Conservation (phyloP, 2,113 vertebrate genomes). For the Sylvilagus bachmani region DNA sequence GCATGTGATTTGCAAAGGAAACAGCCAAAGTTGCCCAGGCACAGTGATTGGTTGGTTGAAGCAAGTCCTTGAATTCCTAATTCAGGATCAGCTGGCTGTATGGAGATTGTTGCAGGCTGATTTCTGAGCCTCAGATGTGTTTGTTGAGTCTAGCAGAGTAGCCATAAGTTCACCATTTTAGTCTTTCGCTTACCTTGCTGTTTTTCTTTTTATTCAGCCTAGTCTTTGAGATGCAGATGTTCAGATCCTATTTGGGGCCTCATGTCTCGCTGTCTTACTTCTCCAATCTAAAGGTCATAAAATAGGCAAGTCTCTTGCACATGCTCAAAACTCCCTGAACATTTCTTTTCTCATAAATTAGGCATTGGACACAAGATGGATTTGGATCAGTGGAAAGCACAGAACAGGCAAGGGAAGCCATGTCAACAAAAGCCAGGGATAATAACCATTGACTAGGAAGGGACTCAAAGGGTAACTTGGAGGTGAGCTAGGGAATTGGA, state of each 20-base stretch:
- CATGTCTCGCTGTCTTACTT: not conserved
- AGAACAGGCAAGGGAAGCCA: not conserved
- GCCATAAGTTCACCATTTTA: not conserved
- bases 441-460: not conserved
- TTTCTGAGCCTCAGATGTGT: not conserved
- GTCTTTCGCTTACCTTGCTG: not conserved
- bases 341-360: not conserved
- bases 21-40: not conserved
- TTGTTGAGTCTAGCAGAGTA: not conserved
- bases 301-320: not conserved
- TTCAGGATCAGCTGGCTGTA: not conserved
- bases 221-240: not conserved
- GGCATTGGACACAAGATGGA: not conserved
- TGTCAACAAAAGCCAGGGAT: not conserved
- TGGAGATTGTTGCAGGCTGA: not conserved
- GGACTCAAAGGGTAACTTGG: not conserved
- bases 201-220: not conserved
- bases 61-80: not conserved
- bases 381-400: not conserved
- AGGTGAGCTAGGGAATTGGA: rapidly evolving
- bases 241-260: not conserved
- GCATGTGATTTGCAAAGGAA: not conserved
- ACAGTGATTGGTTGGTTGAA: not conserved
- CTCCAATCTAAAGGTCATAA: not conserved
- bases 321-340: not conserved